These are phyloP conservation scores for Apogon talboti DNA, from an alignment of 2,797 vertebrate genomes.

Conservation along the genomic window DNA sequence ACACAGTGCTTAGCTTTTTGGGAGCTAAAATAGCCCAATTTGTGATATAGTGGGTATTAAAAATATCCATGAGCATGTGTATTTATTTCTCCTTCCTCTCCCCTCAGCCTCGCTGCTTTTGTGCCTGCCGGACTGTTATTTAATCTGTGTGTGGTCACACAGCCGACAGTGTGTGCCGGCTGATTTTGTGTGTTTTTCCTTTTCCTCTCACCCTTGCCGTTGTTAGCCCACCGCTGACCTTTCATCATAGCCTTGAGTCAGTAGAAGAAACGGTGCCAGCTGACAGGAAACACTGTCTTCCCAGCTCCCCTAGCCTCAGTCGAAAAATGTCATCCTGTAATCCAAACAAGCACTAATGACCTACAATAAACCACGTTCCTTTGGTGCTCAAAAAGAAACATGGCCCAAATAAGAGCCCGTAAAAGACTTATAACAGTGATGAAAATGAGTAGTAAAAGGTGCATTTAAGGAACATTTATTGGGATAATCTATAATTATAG, in stretches of 20 bases:
- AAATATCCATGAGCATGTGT: constrained; percentile 40
- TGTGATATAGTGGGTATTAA: constrained; percentile 21
- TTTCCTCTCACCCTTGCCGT: constrained; percentile 65
- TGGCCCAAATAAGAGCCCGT: constrained; percentile 19
- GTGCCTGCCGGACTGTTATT: constrained; percentile 71
- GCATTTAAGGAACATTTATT: constrained; percentile 3
- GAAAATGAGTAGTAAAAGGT: constrained; percentile 25
- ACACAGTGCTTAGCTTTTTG: neutral
- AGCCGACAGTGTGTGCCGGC: constrained; percentile 52
- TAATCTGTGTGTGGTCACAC: constrained; percentile 65
- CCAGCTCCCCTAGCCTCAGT: constrained; percentile 33
- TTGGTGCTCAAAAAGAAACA: constrained; percentile 19
- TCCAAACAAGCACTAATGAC: constrained; percentile 66
- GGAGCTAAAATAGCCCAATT: constrained; percentile 26
- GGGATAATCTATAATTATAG: neutral
- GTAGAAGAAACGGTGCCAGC: constrained; percentile 54
- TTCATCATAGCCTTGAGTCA: constrained; percentile 67
- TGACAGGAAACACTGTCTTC: constrained; percentile 59
- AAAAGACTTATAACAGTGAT: constrained; percentile 22
- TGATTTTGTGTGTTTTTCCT: constrained; percentile 51
- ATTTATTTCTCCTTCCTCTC: constrained; percentile 11
- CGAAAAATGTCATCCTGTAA: constrained; percentile 61
- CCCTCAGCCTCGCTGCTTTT: constrained; percentile 38
- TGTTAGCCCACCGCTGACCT: constrained; percentile 70
- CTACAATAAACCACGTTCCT: constrained; percentile 33